A percentile compares a stretch with the other conserved stretches of the same genome.
Evolutionary conservation across 2,113 vertebrate genomes (phyloP).

Genomic region (Oncorhynchus masou): DNA sequence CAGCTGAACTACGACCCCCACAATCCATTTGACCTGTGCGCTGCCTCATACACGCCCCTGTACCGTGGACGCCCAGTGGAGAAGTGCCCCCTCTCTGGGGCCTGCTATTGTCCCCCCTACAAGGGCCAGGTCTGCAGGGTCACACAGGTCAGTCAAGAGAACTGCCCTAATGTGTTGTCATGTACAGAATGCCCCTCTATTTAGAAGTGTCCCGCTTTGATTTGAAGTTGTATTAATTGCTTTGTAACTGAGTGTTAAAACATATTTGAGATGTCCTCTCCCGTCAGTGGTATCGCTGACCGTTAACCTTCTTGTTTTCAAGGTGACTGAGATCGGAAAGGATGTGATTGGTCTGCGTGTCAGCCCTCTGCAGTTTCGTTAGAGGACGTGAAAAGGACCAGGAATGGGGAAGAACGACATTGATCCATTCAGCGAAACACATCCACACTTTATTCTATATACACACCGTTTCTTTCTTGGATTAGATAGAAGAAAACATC

Average conservation of each 20-base stretch:
- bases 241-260: neutral
- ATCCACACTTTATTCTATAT: slow-evolving; percentile 19
- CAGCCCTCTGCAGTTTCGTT: slow-evolving; percentile 96
- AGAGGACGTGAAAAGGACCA: slow-evolving; percentile 5
- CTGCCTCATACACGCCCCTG: slow-evolving; percentile 88
- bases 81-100: slow-evolving; percentile 92
- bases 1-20: slow-evolving; percentile 97
- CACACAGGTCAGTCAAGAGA: slow-evolving; percentile 76
- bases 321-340: slow-evolving; percentile 95
- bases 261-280: neutral
- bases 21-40: slow-evolving; percentile 97
- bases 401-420: neutral
- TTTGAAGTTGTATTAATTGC: neutral
- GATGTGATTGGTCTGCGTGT: slow-evolving; percentile 94
- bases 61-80: slow-evolving; percentile 93
- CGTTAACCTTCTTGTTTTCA: neutral
- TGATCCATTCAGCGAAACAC: slow-evolving; percentile 9
- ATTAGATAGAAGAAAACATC: neutral
- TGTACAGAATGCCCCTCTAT: neutral
- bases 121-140: slow-evolving; percentile 92
- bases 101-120: slow-evolving; percentile 90
- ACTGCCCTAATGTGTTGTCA: neutral
- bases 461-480: neutral
- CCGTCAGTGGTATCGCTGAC: neutral
- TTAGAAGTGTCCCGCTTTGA: neutral